These are phyloP conservation scores for Rotaria sp. DNA, from an alignment of 2,888 invertebrate species.

Conservation along the genomic window DNA sequence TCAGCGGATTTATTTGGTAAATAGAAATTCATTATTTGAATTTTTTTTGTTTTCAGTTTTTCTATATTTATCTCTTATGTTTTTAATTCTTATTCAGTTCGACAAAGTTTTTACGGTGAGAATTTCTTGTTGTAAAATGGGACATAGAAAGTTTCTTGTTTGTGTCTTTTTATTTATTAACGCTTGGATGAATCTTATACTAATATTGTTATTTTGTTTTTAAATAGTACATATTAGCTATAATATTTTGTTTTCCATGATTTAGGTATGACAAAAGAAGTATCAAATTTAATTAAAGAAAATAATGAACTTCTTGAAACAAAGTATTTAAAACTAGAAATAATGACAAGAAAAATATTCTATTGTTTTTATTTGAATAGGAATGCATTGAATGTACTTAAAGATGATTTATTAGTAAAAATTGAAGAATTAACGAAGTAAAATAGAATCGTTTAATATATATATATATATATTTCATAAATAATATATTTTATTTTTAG, in stretches of 20 bases:
- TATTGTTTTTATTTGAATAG: constrained; percentile 58
- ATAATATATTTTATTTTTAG: constrained; percentile 52
- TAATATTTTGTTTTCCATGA: constrained; percentile 41
- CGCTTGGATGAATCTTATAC: neutral
- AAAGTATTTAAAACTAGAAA: constrained; percentile 65
- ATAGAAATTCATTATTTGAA: neutral
- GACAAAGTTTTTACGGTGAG: constrained; percentile 28
- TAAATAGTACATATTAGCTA: neutral
- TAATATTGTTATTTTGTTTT: neutral
- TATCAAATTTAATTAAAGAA: constrained; percentile 95
- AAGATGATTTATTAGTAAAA: constrained; percentile 84
- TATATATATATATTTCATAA: neutral
- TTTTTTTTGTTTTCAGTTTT: neutral
- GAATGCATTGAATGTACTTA: constrained; percentile 96
- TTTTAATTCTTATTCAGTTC: constrained; percentile 1
- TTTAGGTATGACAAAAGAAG: constrained; percentile 97
- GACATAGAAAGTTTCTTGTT: neutral
- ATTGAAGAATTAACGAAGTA: constrained; percentile 33
- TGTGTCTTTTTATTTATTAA: neutral
- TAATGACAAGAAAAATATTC: neutral
- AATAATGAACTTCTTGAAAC: constrained; percentile 96
- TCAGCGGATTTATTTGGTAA: constrained; percentile 6
- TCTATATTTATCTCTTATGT: neutral
- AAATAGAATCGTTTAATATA: neutral
- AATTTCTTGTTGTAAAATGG: neutral